Percentiles rank a stretch among this genome's conserved stretches.
These are phyloP conservation scores for Drosophila sechellia DNA, from an alignment of 1,140 invertebrate species.

Conservation along the genomic window DNA sequence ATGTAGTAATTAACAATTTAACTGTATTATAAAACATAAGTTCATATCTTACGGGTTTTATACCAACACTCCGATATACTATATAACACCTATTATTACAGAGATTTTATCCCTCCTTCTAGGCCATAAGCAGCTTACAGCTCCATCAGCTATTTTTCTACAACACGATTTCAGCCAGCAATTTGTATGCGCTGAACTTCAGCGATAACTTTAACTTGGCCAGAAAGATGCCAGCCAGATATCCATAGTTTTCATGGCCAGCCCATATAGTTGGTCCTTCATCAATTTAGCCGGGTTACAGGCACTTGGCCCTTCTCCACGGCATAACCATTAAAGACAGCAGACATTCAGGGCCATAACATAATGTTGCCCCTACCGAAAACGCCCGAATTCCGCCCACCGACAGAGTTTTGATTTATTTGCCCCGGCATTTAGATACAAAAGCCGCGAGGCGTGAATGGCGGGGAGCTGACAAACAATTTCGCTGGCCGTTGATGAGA, in stretches of 20 bases:
- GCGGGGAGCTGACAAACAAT: slow-evolving; percentile 37
- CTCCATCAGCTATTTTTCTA: too few relatives aligned
- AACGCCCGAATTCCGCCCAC: neutral
- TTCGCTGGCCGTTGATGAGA: slow-evolving; percentile 59
- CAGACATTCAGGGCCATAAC: slow-evolving; percentile 31
- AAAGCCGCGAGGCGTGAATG: slow-evolving; percentile 47
- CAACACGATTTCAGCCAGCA: too few relatives aligned
- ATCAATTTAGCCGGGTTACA: slow-evolving; percentile 22
- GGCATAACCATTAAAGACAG: slow-evolving; percentile 32
- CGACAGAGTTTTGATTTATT: slow-evolving; percentile 72
- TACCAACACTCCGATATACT: too few relatives aligned
- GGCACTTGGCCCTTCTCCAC: neutral
- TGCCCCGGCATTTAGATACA: slow-evolving; percentile 62
- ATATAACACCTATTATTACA: too few relatives aligned
- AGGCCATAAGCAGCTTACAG: neutral
- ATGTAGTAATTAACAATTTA: too few relatives aligned
- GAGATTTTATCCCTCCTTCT: too few relatives aligned
- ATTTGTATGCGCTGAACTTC: slow-evolving; percentile 5
- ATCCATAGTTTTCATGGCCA: slow-evolving; percentile 39
- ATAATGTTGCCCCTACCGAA: slow-evolving; percentile 6
- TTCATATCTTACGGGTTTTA: too few relatives aligned
- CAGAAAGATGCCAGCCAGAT: neutral
- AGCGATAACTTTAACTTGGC: slow-evolving; percentile 6
- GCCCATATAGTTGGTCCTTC: slow-evolving; percentile 17
- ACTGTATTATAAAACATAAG: too few relatives aligned